These are phyloP conservation scores for Microchrysa polita DNA, from an alignment of 2,888 invertebrate genomes.

Conservation along the genomic window DNA sequence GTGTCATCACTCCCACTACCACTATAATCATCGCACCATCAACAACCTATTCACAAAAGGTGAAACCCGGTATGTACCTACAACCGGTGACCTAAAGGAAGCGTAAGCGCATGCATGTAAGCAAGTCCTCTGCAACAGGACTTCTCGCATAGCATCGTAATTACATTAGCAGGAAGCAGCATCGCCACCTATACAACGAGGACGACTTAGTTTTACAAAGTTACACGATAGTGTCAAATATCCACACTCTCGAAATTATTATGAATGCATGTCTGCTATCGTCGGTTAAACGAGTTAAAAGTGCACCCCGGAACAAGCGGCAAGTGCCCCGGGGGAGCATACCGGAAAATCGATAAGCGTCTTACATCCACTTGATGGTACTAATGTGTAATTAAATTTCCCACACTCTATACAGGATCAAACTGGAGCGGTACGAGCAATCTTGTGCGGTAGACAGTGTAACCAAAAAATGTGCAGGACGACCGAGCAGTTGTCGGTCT, in stretches of 20 bases:
- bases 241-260: slow-evolving; percentile 10
- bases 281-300: slow-evolving; percentile 6
- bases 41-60: neutral
- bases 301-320: neutral
- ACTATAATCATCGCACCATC: neutral
- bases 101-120: neutral
- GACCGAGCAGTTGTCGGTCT: slow-evolving; percentile 82
- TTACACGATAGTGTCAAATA: neutral
- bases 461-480: slow-evolving; percentile 88
- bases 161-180: slow-evolving; percentile 8
- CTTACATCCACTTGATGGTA: slow-evolving; percentile 14
- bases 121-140: neutral
- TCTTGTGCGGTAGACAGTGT: slow-evolving; percentile 91
- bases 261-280: slow-evolving; percentile 20
- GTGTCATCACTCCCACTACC: neutral
- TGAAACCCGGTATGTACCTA: neutral
- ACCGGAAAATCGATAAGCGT: slow-evolving; percentile 11
- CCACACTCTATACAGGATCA: slow-evolving; percentile 74
- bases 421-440: slow-evolving; percentile 88
- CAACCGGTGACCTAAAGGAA: neutral
- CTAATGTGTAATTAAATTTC: slow-evolving; percentile 42
- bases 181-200: too few relatives aligned
- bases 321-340: too few relatives aligned
- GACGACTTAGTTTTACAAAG: neutral
- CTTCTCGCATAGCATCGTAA: neutral